phyloP scores from a whole-genome alignment of 2,888 invertebrate species.

The Lissonota sp. region DNA sequence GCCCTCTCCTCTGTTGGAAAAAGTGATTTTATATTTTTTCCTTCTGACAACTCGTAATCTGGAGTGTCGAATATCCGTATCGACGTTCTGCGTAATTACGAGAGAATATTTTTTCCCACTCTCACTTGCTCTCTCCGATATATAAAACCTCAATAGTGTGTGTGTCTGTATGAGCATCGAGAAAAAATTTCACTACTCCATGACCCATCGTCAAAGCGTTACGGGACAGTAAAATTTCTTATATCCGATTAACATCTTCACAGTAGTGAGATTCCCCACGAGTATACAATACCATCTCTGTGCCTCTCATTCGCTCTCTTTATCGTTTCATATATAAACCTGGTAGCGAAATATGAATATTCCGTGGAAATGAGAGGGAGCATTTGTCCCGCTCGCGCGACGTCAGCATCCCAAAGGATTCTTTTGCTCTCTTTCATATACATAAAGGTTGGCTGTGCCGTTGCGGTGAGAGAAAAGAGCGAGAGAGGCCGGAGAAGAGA shows the following conservation, averaged over 20 bases:
- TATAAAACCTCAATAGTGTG: too few relatives aligned
- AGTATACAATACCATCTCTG: not conserved
- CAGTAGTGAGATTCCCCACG: not conserved
- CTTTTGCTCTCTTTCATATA: slow-evolving; percentile 2
- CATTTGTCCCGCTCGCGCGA: slow-evolving; percentile 2
- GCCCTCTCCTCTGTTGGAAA: not conserved
- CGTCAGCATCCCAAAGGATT: slow-evolving; percentile 54
- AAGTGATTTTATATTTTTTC: too few relatives aligned
- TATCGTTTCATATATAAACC: not conserved
- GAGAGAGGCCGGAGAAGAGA: not conserved
- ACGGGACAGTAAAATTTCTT: not conserved
- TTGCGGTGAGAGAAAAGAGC: not conserved
- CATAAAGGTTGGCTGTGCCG: slow-evolving; percentile 12
- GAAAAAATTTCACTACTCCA: too few relatives aligned
- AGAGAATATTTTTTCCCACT: not conserved
- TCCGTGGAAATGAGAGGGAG: slow-evolving; percentile 31
- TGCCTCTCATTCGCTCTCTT: not conserved
- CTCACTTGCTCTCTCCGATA: too few relatives aligned
- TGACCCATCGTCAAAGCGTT: not conserved
- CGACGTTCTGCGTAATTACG: slow-evolving; percentile 27
- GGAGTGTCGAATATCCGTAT: slow-evolving; percentile 23
- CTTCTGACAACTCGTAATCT: not conserved
- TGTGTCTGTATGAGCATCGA: too few relatives aligned
- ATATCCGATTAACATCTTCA: slow-evolving; percentile 33
- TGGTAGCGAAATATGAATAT: slow-evolving; percentile 27